Base-by-base conservation (phyloP, 2,888 invertebrate genomes). In the Abscondita cerata region DNA sequence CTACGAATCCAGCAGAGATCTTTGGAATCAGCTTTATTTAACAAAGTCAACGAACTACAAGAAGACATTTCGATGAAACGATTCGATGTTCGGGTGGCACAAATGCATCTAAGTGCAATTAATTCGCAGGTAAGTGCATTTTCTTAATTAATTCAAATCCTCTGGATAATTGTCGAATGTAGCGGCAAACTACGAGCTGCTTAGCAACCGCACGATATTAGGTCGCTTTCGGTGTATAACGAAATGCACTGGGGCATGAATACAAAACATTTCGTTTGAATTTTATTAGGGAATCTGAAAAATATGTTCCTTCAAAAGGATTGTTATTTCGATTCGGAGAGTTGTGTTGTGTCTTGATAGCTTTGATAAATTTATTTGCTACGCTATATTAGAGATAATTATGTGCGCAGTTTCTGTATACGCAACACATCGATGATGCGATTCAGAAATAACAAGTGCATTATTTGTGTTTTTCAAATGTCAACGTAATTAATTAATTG, bases 31-130 rank as follows among this genome's bases (percentile, higher is more conserved):
- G 90, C 90, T 75, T 84, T 95, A 62, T 95, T 89, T 82, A 95
- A 92, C 80, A 97, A 97, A 85, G 95, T 93, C 72, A 96, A 96
- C 80, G 96, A 97, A 82, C 86, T 96, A 59, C 93, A 97, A 83
- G 96, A 97, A 81, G 96, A 97, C 75, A 92, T 97, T 78, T 95
- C 96, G 68, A 85, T 93, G 83, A 96, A 96, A 82, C 89, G 93
- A 76, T 96, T 96, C 81, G 96, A 97, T 83, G 88, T 96, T 71
- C 88, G 94, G 69, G 92, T 95, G 52, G 93, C 95, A 47, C 94
- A 95, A 79, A 86, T 97, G 66, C 96, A 96, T 81, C 85, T 96
- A 65, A 90, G 94, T 54, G 93, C 96, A 60, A 89, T 96, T 57
- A 88, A 90, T 83, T 91, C 95, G 60, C 96, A 97, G 91, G 96